A percentile compares a stretch with the other conserved stretches of the same genome.
phyloP scores from a whole-genome alignment of 2,888 invertebrate genomes.

The Exocentrus adspersus region DNA sequence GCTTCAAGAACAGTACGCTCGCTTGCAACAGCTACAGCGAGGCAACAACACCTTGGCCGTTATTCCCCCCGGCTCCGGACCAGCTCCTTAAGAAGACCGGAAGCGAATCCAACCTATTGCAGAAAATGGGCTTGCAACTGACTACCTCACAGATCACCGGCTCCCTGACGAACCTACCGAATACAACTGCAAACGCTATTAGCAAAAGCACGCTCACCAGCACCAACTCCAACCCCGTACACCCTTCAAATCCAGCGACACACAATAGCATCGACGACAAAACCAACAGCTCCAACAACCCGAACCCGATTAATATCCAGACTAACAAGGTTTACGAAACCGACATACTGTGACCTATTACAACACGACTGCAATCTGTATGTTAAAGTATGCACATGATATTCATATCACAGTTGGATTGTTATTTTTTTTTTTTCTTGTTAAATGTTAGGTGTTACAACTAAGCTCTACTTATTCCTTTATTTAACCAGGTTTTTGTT shows the following conservation, averaged over 20 bases:
- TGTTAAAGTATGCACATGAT: constrained; percentile 45
- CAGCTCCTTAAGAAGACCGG: constrained; percentile 82
- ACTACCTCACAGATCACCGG: constrained; percentile 68
- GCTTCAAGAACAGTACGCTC: constrained; percentile 90
- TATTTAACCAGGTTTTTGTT: constrained; percentile 27
- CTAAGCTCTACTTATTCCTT: constrained; percentile 28
- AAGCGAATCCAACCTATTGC: constrained; percentile 86
- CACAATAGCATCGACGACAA: constrained; percentile 38
- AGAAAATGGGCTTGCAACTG: constrained; percentile 81
- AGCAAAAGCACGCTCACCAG: constrained; percentile 51
- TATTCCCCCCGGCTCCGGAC: constrained; percentile 72
- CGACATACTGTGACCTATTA: constrained; percentile 85
- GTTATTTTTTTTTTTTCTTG: constrained; percentile 51
- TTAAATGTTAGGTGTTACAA: constrained; percentile 52
- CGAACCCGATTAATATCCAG: constrained; percentile 58
- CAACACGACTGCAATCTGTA: constrained; percentile 48
- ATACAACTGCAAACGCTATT: constrained; percentile 47
- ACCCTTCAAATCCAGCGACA: constrained; percentile 53
- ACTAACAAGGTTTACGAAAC: constrained; percentile 90
- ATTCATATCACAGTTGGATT: constrained; percentile 55
- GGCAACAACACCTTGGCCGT: constrained; percentile 74
- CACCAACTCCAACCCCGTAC: constrained; percentile 48
- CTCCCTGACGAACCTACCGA: constrained; percentile 71
- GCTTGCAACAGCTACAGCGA: constrained; percentile 87
- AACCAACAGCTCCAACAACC: constrained; percentile 34